These are phyloP conservation scores for Cavia porcellus DNA, from an alignment of 2,113 vertebrate species.

Conservation along the genomic window DNA sequence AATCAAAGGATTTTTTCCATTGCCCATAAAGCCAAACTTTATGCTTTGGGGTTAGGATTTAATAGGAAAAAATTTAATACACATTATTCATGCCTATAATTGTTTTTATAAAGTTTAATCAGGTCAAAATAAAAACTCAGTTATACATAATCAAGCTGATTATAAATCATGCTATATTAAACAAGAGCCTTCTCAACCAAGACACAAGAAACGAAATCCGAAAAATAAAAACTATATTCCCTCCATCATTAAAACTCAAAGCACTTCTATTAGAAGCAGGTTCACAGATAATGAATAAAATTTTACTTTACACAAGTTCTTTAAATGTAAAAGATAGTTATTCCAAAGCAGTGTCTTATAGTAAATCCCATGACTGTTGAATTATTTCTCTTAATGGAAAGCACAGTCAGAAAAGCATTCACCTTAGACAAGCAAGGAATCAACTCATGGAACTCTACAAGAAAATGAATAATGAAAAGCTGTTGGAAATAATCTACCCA, in stretches of 20 bases:
- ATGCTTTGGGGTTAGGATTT: constrained; percentile 20
- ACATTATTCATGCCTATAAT: constrained; percentile 8
- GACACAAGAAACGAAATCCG: constrained; percentile 29
- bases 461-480: neutral
- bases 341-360: neutral
- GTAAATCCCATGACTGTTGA: neutral
- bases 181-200: constrained; percentile 34
- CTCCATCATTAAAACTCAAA: constrained; percentile 61
- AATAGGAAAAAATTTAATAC: constrained; percentile 36
- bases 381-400: constrained; percentile 12
- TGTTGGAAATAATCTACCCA: constrained; percentile 20
- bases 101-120: constrained; percentile 64
- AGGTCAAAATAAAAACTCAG: constrained; percentile 71
- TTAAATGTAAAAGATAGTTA: constrained; percentile 17
- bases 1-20: constrained; percentile 57
- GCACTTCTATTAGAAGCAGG: neutral
- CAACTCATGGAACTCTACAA: neutral
- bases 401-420: neutral
- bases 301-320: constrained; percentile 33
- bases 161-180: neutral
- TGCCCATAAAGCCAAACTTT: constrained; percentile 53
- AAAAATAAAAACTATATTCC: neutral
- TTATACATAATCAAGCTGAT: constrained; percentile 44
- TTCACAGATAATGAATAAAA: neutral
- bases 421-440: neutral